Evolutionary conservation across 2,797 vertebrate genomes (phyloP).

Genomic region (Megaceryle alcyon): DNA sequence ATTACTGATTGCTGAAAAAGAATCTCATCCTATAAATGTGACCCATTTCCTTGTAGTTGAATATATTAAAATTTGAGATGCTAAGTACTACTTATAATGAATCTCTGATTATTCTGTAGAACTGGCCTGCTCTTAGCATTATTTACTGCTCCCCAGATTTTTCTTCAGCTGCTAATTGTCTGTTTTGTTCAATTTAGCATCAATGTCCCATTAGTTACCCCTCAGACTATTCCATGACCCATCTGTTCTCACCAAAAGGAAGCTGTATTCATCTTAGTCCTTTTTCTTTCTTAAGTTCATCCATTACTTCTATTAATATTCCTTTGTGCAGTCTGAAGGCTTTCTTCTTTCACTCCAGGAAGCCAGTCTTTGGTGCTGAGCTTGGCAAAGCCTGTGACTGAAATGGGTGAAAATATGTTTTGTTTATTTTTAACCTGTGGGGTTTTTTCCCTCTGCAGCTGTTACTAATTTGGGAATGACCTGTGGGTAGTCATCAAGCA

Average conservation of each 20-base stretch:
- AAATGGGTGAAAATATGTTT: slow-evolving; percentile 25
- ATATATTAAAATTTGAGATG: not conserved
- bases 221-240: slow-evolving; percentile 10
- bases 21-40: not conserved
- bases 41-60: not conserved
- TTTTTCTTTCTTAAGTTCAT: slow-evolving; percentile 30
- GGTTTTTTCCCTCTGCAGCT: not conserved
- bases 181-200: slow-evolving; percentile 31
- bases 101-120: not conserved
- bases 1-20: not conserved
- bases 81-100: not conserved
- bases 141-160: slow-evolving; percentile 29
- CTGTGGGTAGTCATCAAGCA: slow-evolving; percentile 11
- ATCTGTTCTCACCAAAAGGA: slow-evolving; percentile 26
- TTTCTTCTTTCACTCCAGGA: slow-evolving; percentile 42
- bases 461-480: slow-evolving; percentile 38
- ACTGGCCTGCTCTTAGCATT: not conserved
- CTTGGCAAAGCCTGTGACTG: slow-evolving; percentile 3
- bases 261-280: not conserved
- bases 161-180: slow-evolving; percentile 29
- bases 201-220: not conserved
- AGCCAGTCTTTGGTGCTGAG: not conserved
- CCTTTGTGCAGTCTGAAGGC: slow-evolving; percentile 25
- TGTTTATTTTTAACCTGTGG: slow-evolving; percentile 16
- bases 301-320: slow-evolving; percentile 43